Percentiles rank a stretch among this genome's conserved stretches.
Evolutionary conservation across 2,888 invertebrate species (phyloP).

Genomic region (Nipponacmea schrenckii): DNA sequence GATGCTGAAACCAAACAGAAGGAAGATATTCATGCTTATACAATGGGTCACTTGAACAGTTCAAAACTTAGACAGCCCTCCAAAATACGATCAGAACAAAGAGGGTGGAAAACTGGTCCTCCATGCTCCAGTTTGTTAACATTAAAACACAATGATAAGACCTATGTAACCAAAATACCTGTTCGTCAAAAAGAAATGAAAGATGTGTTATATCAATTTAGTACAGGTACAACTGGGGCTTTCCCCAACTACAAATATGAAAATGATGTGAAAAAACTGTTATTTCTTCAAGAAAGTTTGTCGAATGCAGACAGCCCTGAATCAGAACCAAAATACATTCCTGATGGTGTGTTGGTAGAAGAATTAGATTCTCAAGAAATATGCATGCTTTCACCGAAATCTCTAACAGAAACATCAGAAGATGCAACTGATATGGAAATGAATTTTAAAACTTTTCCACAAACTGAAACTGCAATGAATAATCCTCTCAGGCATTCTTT

Average conservation of each 20-base stretch:
- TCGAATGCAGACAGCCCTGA: not conserved
- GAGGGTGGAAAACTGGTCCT: conserved; percentile 25
- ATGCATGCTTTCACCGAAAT: conserved; percentile 41
- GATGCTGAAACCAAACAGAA: conserved; percentile 55
- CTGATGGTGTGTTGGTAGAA: conserved; percentile 58
- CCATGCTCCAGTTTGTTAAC: not conserved
- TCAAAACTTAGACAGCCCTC: conserved; percentile 45
- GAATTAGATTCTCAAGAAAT: conserved; percentile 53
- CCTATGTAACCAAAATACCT: not conserved
- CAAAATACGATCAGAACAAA: conserved; percentile 42
- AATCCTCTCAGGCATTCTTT: conserved; percentile 45
- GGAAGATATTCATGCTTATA: conserved; percentile 57
- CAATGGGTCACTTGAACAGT: conserved; percentile 63
- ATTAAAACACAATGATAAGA: not conserved
- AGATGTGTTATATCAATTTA: conserved; percentile 56
- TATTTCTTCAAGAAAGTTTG: conserved; percentile 5
- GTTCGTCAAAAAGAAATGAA: conserved; percentile 41
- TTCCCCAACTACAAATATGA: conserved; percentile 37
- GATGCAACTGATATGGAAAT: conserved; percentile 5
- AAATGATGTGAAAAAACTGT: not conserved
- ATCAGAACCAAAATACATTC: conserved; percentile 27
- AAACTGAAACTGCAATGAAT: not conserved
- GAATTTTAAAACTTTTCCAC: not conserved
- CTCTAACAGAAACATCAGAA: not conserved
- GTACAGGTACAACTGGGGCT: conserved; percentile 57